Conservation (phyloP, 2,888 invertebrate genomes). For the Deilephila porcellus region DNA sequence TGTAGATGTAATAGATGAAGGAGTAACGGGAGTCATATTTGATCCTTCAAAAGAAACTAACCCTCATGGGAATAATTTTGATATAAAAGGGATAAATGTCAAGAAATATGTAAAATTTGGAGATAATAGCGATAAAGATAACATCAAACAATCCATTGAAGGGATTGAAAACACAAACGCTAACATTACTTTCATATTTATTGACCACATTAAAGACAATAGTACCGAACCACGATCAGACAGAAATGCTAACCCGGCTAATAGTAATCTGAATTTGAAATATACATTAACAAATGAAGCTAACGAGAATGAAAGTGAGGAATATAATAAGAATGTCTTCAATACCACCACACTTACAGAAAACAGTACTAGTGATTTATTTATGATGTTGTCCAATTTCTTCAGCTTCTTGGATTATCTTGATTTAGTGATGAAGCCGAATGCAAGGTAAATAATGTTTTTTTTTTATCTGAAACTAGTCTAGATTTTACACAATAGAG, state of each 20-base stretch:
- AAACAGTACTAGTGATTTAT: conserved; percentile 51
- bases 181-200: no score
- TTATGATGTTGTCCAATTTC: conserved; percentile 57
- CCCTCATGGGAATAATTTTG: background rate
- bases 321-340: background rate
- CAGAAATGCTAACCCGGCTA: no score
- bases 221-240: no score
- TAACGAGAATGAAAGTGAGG: background rate
- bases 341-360: conserved; percentile 25
- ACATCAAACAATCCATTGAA: background rate
- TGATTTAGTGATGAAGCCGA: conserved; percentile 20
- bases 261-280: no score
- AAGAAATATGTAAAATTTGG: background rate
- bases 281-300: no score
- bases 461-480: no score
- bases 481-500: no score
- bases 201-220: no score
- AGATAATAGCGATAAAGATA: background rate
- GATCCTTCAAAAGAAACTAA: background rate
- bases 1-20: background rate
- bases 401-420: conserved; percentile 53
- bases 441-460: background rate
- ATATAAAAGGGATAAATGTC: background rate
- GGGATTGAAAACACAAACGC: no score
- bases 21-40: background rate